Evolutionary conservation across 35 echinoderm and acorn worm genomes (phyloP), one percentile per base, ranked within the genome.

Genomic region (Apostichopus parvimensis): DNA sequence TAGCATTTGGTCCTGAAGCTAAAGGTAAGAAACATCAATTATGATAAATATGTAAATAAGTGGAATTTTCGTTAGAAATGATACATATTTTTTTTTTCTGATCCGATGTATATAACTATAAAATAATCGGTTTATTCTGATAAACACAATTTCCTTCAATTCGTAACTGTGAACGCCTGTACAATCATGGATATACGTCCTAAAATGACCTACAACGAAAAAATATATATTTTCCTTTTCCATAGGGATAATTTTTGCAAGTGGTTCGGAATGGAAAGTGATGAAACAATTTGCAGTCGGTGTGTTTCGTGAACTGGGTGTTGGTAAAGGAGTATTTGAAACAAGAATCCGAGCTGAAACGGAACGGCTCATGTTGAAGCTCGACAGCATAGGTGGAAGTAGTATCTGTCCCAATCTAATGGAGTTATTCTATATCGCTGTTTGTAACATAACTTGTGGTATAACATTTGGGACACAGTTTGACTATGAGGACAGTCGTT

Each of bases 321-420:
- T 88, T 72, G 86, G 86, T 12, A 68, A n/a, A 73, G 86, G 86
- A 66, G 86, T 73, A 10, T 72, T 88, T 53, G 86, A 88, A 88
- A 71, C 21, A 52, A 72, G 25, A 54, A 72, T 88, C 11, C 6
- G 24, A 73, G 34, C 86, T 9, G 86, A 88, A 66, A 20, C 54
- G 23, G 45, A 88, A 34, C 20, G 86, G 5, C 54, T 88, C 0
- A 12, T 25, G 2, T 28, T 6, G 9, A 71, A 54, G 13, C 23
- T 88, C 17, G 86, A 73, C 45, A 6, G 18, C 14, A 7, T 18
- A 25, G 3, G 71, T 20, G 83, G 56, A 12, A 17, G 17, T 8
- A 22, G 59, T 28, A 56, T 64, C 14, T 88, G 86, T 26, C 26
- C 9, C 28, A 25, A 14, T 52, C 53, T 88, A 54, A 23, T 8